These are phyloP conservation scores for Carassius auratus DNA, from an alignment of 2,113 vertebrate genomes.

Conservation along the genomic window DNA sequence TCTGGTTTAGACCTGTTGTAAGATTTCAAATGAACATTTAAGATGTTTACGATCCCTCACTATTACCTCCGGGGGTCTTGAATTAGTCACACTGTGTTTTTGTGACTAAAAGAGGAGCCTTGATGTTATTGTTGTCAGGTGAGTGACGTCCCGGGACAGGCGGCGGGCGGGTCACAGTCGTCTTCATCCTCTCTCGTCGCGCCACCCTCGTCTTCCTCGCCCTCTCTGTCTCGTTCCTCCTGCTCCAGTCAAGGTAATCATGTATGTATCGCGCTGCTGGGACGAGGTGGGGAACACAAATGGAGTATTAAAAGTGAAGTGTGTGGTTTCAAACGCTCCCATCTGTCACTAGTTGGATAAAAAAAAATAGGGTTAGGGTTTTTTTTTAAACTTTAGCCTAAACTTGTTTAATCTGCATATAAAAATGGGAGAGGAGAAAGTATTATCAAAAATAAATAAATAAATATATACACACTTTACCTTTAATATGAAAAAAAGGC, in stretches of 20 bases:
- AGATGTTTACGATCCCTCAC: neutral
- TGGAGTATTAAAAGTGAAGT: neutral
- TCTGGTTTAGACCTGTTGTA: neutral
- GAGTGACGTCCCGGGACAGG: slow-evolving; percentile 85
- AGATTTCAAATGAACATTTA: neutral
- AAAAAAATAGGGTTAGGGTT: neutral
- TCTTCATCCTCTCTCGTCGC: slow-evolving; percentile 74
- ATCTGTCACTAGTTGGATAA: neutral
- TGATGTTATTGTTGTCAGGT: slow-evolving; percentile 83
- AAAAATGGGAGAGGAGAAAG: neutral
- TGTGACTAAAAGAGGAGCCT: slow-evolving; percentile 55
- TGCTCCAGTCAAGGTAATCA: slow-evolving; percentile 97
- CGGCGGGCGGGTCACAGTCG: slow-evolving; percentile 69
- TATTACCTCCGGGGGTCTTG: neutral
- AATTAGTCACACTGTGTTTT: slow-evolving; percentile 1
- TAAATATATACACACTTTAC: slow-evolving; percentile 9
- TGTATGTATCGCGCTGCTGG: slow-evolving; percentile 83
- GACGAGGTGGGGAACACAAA: slow-evolving; percentile 53
- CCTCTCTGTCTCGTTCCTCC: slow-evolving; percentile 85
- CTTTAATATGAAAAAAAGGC: neutral
- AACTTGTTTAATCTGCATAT: neutral
- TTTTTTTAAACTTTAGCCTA: neutral
- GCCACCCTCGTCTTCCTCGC: slow-evolving; percentile 78
- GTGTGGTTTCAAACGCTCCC: neutral
- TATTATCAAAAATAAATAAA: neutral